Conservation (phyloP, 2,113 vertebrate species). For the Halcyon malimbica region DNA sequence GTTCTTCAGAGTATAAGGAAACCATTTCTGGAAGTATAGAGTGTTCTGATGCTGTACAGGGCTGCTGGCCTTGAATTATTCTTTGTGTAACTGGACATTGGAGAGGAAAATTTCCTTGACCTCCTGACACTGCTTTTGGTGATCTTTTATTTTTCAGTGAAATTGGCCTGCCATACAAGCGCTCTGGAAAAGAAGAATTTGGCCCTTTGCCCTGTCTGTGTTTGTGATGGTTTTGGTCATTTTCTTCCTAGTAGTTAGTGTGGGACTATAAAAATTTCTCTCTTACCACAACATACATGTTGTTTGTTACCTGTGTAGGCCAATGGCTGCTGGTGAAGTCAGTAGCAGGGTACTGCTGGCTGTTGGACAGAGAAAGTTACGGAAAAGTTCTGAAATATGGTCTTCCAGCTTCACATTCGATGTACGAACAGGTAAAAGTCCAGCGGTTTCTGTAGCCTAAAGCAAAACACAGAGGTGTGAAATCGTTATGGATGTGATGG, state of each 20-base stretch:
- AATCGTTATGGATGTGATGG: not conserved
- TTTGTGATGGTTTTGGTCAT: not conserved
- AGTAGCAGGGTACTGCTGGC: not conserved
- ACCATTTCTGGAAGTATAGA: not conserved
- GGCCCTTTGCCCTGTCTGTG: too few species aligned
- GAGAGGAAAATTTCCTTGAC: not conserved
- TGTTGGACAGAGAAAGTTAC: not conserved
- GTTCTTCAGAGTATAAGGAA: not conserved
- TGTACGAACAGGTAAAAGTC: not conserved
- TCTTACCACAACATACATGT: rapidly evolving
- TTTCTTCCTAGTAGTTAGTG: not conserved
- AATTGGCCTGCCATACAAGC: not conserved
- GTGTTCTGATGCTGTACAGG: not conserved
- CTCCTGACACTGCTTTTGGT: not conserved
- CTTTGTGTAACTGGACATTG: not conserved
- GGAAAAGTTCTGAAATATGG: not conserved
- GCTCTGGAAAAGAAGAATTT: not conserved
- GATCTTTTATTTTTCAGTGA: not conserved
- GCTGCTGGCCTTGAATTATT: rapidly evolving
- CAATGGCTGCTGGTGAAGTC: not conserved
- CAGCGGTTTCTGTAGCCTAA: not conserved
- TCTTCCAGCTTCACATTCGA: not conserved
- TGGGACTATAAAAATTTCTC: not conserved
- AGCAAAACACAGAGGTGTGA: not conserved
- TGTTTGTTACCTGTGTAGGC: rapidly evolving